phyloP scores from a whole-genome alignment of 2,888 invertebrate species.

The Stenodera caucasica region DNA sequence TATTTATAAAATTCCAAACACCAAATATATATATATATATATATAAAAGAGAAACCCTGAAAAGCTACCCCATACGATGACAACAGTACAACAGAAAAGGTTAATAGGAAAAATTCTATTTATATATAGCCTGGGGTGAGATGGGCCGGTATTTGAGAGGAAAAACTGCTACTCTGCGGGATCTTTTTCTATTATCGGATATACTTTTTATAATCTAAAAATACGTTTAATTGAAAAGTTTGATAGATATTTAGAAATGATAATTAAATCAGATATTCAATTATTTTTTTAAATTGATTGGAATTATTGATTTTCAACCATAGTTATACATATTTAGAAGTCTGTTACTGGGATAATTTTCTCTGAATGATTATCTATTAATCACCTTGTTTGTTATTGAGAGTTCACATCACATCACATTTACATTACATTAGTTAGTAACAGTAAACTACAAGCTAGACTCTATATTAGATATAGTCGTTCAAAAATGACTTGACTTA shows the following conservation, averaged over 20 bases:
- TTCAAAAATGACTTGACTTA: background rate
- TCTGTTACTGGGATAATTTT: background rate
- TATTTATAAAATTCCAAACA: too few species aligned
- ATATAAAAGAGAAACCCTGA: too few species aligned
- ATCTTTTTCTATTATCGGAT: background rate
- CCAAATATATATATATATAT: too few species aligned
- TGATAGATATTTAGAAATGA: background rate
- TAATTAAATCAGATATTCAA: background rate
- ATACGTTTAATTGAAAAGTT: background rate
- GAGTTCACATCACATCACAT: background rate
- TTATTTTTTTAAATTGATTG: background rate
- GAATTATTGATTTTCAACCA: background rate
- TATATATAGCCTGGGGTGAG: background rate
- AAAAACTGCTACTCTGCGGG: background rate
- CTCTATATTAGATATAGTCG: background rate
- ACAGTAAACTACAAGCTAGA: too few species aligned
- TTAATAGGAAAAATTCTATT: constrained; percentile 1
- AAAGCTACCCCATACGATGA: background rate
- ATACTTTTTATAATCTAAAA: background rate
- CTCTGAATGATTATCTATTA: background rate
- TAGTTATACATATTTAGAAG: background rate
- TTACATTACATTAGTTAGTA: background rate
- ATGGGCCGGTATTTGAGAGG: background rate
- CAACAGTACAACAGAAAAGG: background rate
- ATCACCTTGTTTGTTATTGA: background rate